phyloP scores from a whole-genome alignment of 35 echinoderm and acorn worm species.

The Eucidaris tribuloides region DNA sequence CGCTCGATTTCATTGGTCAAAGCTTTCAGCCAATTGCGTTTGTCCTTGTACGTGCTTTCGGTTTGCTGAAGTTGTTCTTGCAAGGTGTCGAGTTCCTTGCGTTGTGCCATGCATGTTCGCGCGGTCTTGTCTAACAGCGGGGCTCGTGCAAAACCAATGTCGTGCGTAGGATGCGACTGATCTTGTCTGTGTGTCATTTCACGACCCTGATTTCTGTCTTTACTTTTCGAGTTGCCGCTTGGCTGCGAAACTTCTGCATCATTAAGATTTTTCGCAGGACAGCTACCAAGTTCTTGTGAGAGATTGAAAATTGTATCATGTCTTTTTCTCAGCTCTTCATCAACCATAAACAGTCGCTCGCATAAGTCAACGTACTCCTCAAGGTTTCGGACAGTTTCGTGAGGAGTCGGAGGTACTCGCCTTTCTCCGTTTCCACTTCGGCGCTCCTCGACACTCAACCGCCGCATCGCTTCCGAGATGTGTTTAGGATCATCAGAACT shows the following conservation, averaged over 20 bases:
- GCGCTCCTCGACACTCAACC: constrained; percentile 26
- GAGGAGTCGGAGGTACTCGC: constrained; percentile 24
- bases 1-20: constrained; percentile 30
- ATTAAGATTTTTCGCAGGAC: too few relatives aligned
- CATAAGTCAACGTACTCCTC: neutral
- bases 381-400: neutral
- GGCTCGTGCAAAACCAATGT: constrained; percentile 24
- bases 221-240: neutral
- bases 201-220: neutral
- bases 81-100: constrained; percentile 33
- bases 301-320: neutral
- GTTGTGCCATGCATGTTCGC: constrained; percentile 6
- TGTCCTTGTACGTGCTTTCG: constrained; percentile 33
- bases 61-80: constrained; percentile 16
- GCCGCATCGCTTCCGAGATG: neutral
- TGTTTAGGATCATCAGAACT: neutral
- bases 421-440: neutral
- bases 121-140: constrained; percentile 29
- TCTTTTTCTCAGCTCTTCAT: neutral
- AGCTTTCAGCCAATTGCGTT: neutral
- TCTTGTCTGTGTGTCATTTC: neutral
- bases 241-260: too few relatives aligned
- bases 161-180: neutral
- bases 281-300: neutral
- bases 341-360: neutral